Base-by-base conservation (phyloP, 2,888 invertebrate species). In the Chaetoderma sp. region DNA sequence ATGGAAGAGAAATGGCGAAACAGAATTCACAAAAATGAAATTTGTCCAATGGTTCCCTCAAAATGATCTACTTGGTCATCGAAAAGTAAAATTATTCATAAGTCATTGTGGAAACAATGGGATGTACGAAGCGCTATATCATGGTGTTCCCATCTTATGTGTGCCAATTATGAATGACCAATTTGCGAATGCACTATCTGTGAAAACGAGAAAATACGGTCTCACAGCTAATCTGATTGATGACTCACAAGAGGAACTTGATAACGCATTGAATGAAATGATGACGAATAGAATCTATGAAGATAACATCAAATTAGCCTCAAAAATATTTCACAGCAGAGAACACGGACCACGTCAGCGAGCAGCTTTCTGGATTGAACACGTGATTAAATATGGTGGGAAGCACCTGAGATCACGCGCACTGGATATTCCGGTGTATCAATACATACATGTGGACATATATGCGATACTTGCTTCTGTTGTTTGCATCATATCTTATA, bases 31-130 rank as follows among this genome's bases (percentile, higher is more conserved):
- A 0, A 73, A 73, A 52, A 67, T 76, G 6, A 52, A 61, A 4
- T 62, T 63, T 1, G 47, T 63, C n/a, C 45, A 58, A 28, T 77
- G 77, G 77, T 25, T 76, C n/a, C 76, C 76, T 0, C 74, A 74
- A 33, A 74, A 76, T 56, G 77, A 76, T 44, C 30, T 77, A 10
- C 54, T 76, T 8, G 75, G 66, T 21, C 73, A 78, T 49, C 64
- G 50, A 1, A 72, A 70, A 10, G 56, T 66, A 6, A 71, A 67
- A 45, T 58, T 76, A 6, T 77, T 79, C 45, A 60, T 78, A n/a
- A 70, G 73, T 6, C 78, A 79, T 54, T 75, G 73, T 36, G 78
- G 78, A 6, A 70, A 65, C 28, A 75, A 75, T 50, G 71, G 77
- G n/a, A 71, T 73, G 39, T 77, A 68, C 62, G 79, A 79, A 57